Base-by-base conservation (phyloP, 1,140 invertebrate species). In the Ips typographus region DNA sequence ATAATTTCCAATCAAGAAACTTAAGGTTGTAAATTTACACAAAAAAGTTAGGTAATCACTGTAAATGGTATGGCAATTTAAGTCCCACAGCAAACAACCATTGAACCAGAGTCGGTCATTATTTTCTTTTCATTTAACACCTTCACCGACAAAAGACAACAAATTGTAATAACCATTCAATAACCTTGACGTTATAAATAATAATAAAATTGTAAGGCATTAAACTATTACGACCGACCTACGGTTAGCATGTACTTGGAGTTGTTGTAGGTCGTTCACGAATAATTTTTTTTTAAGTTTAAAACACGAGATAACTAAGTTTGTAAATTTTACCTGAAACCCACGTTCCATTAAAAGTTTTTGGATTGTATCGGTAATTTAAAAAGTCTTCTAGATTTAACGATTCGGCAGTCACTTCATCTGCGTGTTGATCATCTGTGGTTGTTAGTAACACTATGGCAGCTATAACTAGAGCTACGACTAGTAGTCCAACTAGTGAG, bases 311-410 rank as follows among this genome's bases (percentile, higher is more conserved):
- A 22, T 22, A 22, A 22, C 22, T 22, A 22, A 22, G 22, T 22
- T 22, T n/a, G 44, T n/a, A 47, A 47, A 47, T 36, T 7, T 72
- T 79, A 76, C 81, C 82, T 64, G 81, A 81, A 55, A 84, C 78
- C 84, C 84, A 86, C 41, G 82, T 84, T 55, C 80, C 84, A 73
- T 85, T 86, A 67, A 85, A 85, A 6, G 79, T 74, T 49, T 78
- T 80, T 1, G 84, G 77, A 61, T 77, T 78, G n/a, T 84, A 79
- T 65, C 77, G 77, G 37, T 82, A 82, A 1, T 71, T 74, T 4
- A 86, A 71, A 51, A 84, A 75, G 73, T 83, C 80, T 64, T 85
- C 81, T 68, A 86, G 76, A 39, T 72, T 73, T 51, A 71, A 42
- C 3, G 77, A 60, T 36, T 77, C 68, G 8, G 56, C 64, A 2